A percentile compares a stretch with the other conserved stretches of the same genome.
Conservation (phyloP, 2,113 vertebrate species). For the Syngnathus scovelli region DNA sequence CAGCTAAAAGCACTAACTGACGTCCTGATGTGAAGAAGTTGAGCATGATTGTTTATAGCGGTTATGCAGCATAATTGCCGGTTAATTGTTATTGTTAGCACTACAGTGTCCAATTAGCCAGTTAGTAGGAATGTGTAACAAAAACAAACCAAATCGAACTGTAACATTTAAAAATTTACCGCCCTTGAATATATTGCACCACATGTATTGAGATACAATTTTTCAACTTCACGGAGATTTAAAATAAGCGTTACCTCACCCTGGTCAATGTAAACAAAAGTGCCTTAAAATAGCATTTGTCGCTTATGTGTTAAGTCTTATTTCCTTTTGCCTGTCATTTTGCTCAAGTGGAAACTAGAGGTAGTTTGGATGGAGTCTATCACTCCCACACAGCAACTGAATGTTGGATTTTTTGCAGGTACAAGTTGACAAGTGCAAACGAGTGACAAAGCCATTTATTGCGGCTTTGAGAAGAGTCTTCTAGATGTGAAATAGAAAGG, state of each 20-base stretch:
- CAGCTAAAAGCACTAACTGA: too few relatives aligned
- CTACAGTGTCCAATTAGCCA: too few relatives aligned
- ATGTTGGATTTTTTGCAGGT: conserved; percentile 14
- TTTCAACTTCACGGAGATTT: neutral
- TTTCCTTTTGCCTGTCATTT: conserved; percentile 20
- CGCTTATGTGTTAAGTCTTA: conserved; percentile 13
- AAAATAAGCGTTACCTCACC: neutral
- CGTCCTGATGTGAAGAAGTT: too few relatives aligned
- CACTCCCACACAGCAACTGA: conserved; percentile 50
- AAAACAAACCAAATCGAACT: too few relatives aligned
- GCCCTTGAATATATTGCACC: too few relatives aligned
- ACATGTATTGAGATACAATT: too few relatives aligned
- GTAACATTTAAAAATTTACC: too few relatives aligned
- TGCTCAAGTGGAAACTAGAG: conserved; percentile 52
- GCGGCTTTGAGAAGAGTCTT: conserved; percentile 47
- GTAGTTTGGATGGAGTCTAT: conserved; percentile 34
- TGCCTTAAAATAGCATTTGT: neutral
- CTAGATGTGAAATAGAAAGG: conserved; percentile 46
- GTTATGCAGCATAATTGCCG: too few relatives aligned
- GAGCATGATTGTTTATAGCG: too few relatives aligned
- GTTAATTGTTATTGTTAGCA: too few relatives aligned
- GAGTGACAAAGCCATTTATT: conserved; percentile 56
- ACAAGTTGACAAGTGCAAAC: conserved; percentile 52
- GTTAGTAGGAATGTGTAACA: too few relatives aligned
- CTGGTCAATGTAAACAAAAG: neutral